These are phyloP conservation scores for Ennomos fuscantarius DNA, from an alignment of 2,888 invertebrate species.

Conservation along the genomic window DNA sequence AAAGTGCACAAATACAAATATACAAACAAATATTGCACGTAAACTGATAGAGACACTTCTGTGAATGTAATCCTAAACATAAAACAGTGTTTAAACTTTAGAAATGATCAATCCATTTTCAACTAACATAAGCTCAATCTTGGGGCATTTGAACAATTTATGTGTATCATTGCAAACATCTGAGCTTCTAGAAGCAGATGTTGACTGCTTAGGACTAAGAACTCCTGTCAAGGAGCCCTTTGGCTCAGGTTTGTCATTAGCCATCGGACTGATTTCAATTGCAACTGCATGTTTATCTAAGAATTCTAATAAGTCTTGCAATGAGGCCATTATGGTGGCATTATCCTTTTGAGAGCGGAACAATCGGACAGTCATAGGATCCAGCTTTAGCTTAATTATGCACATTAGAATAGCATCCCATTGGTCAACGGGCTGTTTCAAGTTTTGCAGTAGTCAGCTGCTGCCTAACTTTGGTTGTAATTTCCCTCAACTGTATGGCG, in stretches of 20 bases:
- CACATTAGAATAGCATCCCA: slow-evolving; percentile 12
- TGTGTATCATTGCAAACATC: neutral
- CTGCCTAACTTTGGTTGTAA: slow-evolving; percentile 1
- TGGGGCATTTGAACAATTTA: neutral
- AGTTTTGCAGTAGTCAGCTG: slow-evolving; percentile 6
- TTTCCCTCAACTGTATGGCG: too few relatives aligned
- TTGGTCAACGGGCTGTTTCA: slow-evolving; percentile 4
- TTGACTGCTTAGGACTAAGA: neutral
- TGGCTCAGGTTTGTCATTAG: slow-evolving; percentile 4
- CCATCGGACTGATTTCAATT: slow-evolving; percentile 5
- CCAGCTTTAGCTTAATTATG: slow-evolving; percentile 9
- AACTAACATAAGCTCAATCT: neutral
- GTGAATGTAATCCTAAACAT: slow-evolving; percentile 7
- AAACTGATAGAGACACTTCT: slow-evolving; percentile 12
- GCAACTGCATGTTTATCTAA: slow-evolving; percentile 13
- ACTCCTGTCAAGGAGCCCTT: slow-evolving; percentile 5
- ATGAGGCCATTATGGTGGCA: slow-evolving; percentile 1
- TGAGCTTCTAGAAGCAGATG: neutral
- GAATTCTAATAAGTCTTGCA: slow-evolving; percentile 11
- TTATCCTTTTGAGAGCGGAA: slow-evolving; percentile 12
- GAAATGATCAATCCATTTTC: slow-evolving; percentile 1
- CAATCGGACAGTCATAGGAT: slow-evolving; percentile 10
- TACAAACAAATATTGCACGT: slow-evolving; percentile 7
- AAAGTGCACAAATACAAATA: too few relatives aligned
- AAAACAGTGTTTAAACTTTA: slow-evolving; percentile 9